Evolutionary conservation across 92 coral and sea anemone genomes (phyloP), one percentile per base, ranked within the genome.

Genomic region (Zoanthus sociatus): DNA sequence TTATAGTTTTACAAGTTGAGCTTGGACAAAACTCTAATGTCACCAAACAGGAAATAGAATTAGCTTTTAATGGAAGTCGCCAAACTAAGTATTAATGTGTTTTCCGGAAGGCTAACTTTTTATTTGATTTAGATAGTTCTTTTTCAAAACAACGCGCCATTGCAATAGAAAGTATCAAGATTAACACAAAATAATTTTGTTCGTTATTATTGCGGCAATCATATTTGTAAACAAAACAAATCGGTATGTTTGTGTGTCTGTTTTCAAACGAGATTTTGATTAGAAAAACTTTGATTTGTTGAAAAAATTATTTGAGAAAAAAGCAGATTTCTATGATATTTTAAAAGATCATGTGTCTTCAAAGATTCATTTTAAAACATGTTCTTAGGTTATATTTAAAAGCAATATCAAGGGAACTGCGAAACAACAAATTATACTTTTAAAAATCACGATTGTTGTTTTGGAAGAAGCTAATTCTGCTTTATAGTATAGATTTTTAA

Each of bases 31-130:
- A 66, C 70, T 81, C 60, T 48, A 20, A 56, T 81, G 85, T 81
- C 74, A 81, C 45, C 63, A 60, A 4, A 81, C 85, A 81, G 85
- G 85, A 81, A 66, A 66, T 71, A 46, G 20, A 81, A 44, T 67
- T 21, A 81, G 47, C 73, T 81, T 81, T 81, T 81, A 81, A 81
- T 81, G 75, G 56, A 45, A 81, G 30, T 81, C 73, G 21, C 61
- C 26, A 42, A 71, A 33, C 31, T 64, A 64, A 26, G 85, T 70
- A 81, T 21, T 81, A 73, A 67, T 64, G 31, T 66, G 44, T 66
- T 81, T 81, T 44, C 85, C 85, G 85, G 85, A 81, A 64, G 75
- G 73, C 10, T 58, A 53, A 48, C 37, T 81, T 63, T 63, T 81
- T 31, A 48, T 44, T 45, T 77, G 82, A 81, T 81, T 60, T 9